These are phyloP conservation scores for Drosophila biarmipes DNA, from an alignment of 1,140 invertebrate species.

Conservation along the genomic window DNA sequence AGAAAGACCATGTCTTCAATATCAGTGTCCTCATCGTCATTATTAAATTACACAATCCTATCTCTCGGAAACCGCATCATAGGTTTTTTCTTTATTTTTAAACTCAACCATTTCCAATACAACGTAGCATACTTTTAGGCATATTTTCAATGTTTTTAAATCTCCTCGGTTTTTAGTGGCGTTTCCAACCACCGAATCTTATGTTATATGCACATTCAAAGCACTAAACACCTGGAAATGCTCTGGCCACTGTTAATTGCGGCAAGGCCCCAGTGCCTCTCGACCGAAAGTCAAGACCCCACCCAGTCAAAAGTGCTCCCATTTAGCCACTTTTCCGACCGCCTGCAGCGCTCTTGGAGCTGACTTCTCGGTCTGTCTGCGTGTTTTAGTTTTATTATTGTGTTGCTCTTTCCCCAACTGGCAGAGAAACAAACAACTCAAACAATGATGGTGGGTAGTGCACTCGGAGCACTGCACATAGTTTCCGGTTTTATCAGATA, in stretches of 20 bases:
- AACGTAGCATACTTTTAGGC: too few relatives aligned
- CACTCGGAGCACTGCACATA: conserved; percentile 30
- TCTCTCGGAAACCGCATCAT: too few relatives aligned
- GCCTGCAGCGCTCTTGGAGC: conserved; percentile 28
- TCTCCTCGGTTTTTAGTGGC: too few relatives aligned
- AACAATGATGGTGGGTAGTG: conserved; percentile 31
- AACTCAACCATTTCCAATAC: too few relatives aligned
- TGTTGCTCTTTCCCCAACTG: conserved; percentile 48
- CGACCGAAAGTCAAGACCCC: conserved; percentile 9
- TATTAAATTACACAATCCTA: too few relatives aligned
- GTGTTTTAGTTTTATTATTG: conserved; percentile 55
- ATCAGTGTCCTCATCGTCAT: too few relatives aligned
- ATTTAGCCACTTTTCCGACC: conserved; percentile 13
- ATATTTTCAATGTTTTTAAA: not conserved
- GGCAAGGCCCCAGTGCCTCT: conserved; percentile 14
- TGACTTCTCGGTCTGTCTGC: conserved; percentile 17
- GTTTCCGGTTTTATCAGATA: conserved; percentile 74
- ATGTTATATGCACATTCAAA: too few relatives aligned
- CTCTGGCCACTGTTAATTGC: conserved; percentile 22
- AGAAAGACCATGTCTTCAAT: too few relatives aligned
- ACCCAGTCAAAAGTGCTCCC: not conserved
- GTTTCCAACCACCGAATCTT: too few relatives aligned
- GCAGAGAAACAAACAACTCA: conserved; percentile 44
- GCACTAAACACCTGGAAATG: not conserved
- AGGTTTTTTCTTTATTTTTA: too few relatives aligned